Evolutionary conservation across 2,888 invertebrate genomes (phyloP), one percentile per base, ranked within the genome.

Genomic region (Itoplectis maculator): DNA sequence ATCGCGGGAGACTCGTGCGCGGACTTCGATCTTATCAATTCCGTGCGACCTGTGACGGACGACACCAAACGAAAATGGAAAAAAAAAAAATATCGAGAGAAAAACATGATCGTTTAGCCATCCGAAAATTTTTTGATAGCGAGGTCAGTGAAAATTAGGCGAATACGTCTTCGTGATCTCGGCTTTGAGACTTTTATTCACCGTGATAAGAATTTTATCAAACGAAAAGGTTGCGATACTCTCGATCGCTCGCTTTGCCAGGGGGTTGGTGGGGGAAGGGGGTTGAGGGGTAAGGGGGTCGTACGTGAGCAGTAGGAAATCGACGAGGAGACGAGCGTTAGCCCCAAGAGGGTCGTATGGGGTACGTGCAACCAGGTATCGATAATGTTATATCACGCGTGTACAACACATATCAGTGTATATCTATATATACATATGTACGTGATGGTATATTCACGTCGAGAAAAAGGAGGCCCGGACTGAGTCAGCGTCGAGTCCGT

Each of bases 1-100:
- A 81, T 81, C 81, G 81, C 56, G 68, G 45, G 81, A 68, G 77
- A 73, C 77, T 77, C 81, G 81, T 69, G 77, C 73, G 63, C 73
- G 61, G 73, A 74, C 77, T 81, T 81, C 54, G 68, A 77, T 81
- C 69, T 77, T 73, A 81, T 68, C 81, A 73, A 73, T 77, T 68
- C 47, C 68, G 73, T 63, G 56, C 66, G 35, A 42, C 49, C 13
- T 18, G 49, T 56, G 65, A 59, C 65, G 15, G 0, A 18, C 40
- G 45, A 69, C 69, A n/a, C n/a, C n/a, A n/a, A n/a, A n/a, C n/a
- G n/a, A n/a, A n/a, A n/a, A 29, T 29, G 5, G 3, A 29, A 29
- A 29, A 29, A 29, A 29, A 29, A 29, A 29, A 29, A 29, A 29
- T 29, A n/a, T n/a, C n/a, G n/a, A n/a, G n/a, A n/a, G n/a, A n/a